Percentiles rank a stretch among this genome's conserved stretches.
Evolutionary conservation across 2,797 vertebrate genomes (phyloP).

Genomic region (Alauda arvensis): DNA sequence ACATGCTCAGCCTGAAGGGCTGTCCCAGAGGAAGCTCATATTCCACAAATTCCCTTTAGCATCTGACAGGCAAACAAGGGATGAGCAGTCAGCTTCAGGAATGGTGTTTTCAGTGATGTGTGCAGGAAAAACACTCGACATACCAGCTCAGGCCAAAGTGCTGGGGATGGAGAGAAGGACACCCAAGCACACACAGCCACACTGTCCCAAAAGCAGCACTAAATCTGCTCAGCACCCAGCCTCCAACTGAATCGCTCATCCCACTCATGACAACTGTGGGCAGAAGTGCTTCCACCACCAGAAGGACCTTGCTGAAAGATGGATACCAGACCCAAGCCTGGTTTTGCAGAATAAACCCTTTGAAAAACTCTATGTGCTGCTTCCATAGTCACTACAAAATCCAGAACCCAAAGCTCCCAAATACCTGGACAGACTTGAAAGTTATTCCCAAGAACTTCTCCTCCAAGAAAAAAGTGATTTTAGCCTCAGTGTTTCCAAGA

Average conservation of each 20-base stretch:
- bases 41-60: neutral
- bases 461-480: neutral
- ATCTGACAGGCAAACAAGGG: slow-evolving; percentile 11
- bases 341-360: neutral
- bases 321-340: neutral
- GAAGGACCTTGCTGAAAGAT: neutral
- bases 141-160: neutral
- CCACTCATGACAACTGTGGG: neutral
- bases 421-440: neutral
- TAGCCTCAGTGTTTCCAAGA: neutral
- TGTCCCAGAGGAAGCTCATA: slow-evolving; percentile 30
- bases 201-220: neutral
- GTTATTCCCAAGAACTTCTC: neutral
- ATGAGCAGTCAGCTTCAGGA: neutral
- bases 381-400: neutral
- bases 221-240: neutral
- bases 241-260: neutral
- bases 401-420: neutral
- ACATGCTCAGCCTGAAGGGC: neutral
- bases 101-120: neutral
- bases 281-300: neutral
- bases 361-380: neutral
- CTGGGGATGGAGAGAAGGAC: neutral
- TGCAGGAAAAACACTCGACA: neutral
- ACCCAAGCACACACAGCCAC: neutral